phyloP scores from a whole-genome alignment of 2,113 vertebrate genomes.

The Sitta europaea region DNA sequence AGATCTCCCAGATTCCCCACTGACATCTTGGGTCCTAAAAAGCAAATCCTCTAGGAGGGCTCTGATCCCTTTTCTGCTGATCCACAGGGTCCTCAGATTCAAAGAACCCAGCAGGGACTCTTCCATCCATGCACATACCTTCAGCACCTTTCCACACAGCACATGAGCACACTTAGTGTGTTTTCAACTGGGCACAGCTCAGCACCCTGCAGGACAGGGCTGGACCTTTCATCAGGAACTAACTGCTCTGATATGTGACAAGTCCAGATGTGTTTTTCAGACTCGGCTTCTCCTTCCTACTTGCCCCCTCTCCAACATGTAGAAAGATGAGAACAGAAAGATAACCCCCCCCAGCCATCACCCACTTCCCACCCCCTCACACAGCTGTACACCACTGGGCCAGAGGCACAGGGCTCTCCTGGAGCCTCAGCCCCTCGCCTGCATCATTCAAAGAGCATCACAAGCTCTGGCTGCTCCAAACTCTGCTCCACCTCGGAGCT shows the following conservation, averaged over 20 bases:
- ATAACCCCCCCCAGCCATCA: neutral
- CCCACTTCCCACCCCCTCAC: neutral
- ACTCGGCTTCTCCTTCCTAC: neutral
- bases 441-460: neutral
- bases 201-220: neutral
- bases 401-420: neutral
- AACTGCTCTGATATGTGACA: neutral
- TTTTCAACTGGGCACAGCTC: neutral
- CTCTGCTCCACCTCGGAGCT: neutral
- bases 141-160: neutral
- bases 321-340: neutral
- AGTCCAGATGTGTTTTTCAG: neutral
- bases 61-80: neutral
- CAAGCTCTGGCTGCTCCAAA: neutral
- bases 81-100: neutral
- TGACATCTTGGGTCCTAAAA: neutral
- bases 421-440: neutral
- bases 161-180: rapidly evolving
- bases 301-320: neutral
- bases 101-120: neutral
- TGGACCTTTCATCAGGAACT: neutral
- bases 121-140: neutral
- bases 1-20: neutral
- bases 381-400: neutral
- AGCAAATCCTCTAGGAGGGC: neutral